Base-by-base conservation (phyloP, 2,888 invertebrate genomes). In the Anthoptus insignis region DNA sequence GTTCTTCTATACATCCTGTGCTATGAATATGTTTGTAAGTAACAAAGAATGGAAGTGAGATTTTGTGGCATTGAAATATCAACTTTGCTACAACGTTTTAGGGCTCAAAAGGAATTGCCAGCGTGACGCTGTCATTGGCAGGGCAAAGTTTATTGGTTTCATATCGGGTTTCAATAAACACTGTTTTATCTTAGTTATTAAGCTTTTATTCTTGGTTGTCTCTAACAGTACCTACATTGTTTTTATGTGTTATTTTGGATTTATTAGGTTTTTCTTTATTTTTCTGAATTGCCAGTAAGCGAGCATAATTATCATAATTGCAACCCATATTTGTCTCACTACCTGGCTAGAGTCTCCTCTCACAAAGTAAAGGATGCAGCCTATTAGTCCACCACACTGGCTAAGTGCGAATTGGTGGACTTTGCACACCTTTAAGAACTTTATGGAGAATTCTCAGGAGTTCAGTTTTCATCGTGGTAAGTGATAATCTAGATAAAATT, bases 141-240 rank as follows among this genome's bases (percentile, higher is more conserved):
- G 37, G 27, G 37, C 45, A 56, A 21, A 63, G 56, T 63, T 63
- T 63, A 56, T 63, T 63, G 63, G 63, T 63, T 63, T 63, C 63
- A 73, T 80, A 84, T 84, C 76, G 82, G 80, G 78, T 84, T 84
- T 78, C 83, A 76, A 83, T 86, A 84, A 84, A 83, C 76, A 73
- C 69, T 68, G 72, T 80, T 78, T 63, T 77, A 79, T 81, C 74
- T 66, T 59, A 59, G 66, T 70, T 60, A 68, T 58, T 60, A 63
- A 63, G 54, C 56, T 70, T 60, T 57, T 56, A 16, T 63, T 63
- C 63, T 57, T 63, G 49, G 19, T 63, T 47, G 37, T 56, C 49
- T 32, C 22, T 54, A 54, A 53, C 53, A 54, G 24, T 16, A 8
- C 11, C 5, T n/a, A n/a, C 19, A 27, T 63, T 63, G 37, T 37